A percentile compares a stretch with the other conserved stretches of the same genome.
These are phyloP conservation scores for Rhabditoides inermis DNA, from an alignment of 2,888 invertebrate species.

Conservation along the genomic window DNA sequence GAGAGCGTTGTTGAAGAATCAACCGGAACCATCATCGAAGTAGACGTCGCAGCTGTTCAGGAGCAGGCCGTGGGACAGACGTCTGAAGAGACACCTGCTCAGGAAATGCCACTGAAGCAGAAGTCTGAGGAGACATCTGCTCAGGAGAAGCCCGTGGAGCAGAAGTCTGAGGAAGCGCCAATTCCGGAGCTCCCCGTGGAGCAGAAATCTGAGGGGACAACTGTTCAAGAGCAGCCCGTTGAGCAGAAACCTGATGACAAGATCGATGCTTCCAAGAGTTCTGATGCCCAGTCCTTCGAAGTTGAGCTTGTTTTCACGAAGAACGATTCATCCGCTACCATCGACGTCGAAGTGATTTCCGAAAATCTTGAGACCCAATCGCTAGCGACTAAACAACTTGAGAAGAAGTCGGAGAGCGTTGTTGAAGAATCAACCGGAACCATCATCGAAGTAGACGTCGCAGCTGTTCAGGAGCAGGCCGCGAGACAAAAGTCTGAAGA, in stretches of 20 bases:
- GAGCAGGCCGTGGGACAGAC: slow-evolving; percentile 6
- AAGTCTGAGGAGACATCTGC: no score
- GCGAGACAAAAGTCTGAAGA: no score
- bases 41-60: no score
- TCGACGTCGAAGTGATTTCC: slow-evolving; percentile 11
- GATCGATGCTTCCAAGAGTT: no score
- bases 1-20: no score
- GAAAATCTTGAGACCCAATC: slow-evolving; percentile 6
- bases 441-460: neutral
- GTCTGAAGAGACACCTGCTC: no score
- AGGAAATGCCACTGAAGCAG: slow-evolving; percentile 1
- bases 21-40: neutral
- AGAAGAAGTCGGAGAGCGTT: no score
- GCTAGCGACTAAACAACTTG: no score
- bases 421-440: neutral
- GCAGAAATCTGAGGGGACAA: neutral
- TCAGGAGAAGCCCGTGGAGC: no score
- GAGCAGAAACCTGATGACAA: slow-evolving; percentile 1
- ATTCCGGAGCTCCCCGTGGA: neutral
- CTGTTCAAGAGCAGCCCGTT: neutral
- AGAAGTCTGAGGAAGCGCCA: no score
- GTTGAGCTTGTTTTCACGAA: slow-evolving; percentile 9
- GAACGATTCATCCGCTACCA: slow-evolving; percentile 1
- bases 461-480: slow-evolving; percentile 7
- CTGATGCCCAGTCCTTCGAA: no score